A percentile compares a stretch with the other conserved stretches of the same genome.
phyloP scores from a whole-genome alignment of 2,797 vertebrate species.

The Carapus acus region DNA sequence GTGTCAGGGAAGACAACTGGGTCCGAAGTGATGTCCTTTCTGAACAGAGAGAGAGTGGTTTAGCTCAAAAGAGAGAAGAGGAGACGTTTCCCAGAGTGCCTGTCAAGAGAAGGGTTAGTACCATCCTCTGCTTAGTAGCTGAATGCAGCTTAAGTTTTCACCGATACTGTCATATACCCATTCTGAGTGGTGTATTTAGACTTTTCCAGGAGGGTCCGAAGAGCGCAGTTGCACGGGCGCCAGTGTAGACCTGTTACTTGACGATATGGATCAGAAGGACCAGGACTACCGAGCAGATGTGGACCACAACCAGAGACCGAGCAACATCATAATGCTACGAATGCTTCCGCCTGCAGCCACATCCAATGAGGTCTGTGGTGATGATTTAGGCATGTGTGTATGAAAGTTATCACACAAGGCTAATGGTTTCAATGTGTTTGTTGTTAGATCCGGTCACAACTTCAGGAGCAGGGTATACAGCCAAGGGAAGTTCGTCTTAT shows the following conservation, averaged over 20 bases:
- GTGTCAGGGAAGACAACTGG: conserved; percentile 52
- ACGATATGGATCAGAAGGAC: conserved; percentile 79
- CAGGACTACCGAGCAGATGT: conserved; percentile 86
- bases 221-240: conserved; percentile 44
- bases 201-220: conserved; percentile 50
- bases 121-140: not conserved
- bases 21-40: conserved; percentile 28
- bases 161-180: not conserved
- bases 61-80: conserved; percentile 55
- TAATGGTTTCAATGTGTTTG: conserved; percentile 13
- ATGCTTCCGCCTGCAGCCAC: conserved; percentile 87
- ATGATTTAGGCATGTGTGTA: not conserved
- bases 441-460: conserved; percentile 79
- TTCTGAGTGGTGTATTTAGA: conserved; percentile 37
- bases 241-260: conserved; percentile 51
- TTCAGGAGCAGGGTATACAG: conserved; percentile 83
- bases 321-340: conserved; percentile 91
- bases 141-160: not conserved
- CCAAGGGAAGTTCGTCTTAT: conserved; percentile 87
- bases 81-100: conserved; percentile 55
- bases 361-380: conserved; percentile 77
- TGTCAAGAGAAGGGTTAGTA: conserved; percentile 64
- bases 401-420: conserved; percentile 2
- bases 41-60: conserved; percentile 56
- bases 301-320: conserved; percentile 80